phyloP scores from a whole-genome alignment of 2,797 vertebrate species.

The Rhyacichthys aspro region DNA sequence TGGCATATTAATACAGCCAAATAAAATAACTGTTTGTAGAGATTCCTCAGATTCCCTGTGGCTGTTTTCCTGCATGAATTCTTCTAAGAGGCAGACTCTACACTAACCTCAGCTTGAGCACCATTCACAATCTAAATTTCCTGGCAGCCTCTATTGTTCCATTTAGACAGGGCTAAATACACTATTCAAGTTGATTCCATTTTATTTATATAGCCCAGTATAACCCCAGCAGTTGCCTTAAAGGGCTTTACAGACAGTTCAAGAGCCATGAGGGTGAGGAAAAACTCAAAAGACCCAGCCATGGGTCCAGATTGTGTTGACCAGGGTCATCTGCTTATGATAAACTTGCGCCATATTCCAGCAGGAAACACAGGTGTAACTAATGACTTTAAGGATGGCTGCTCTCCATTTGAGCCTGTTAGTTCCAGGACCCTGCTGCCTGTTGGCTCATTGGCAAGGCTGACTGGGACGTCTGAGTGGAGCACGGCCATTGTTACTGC shows the following conservation, averaged over 20 bases:
- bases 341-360: constrained; percentile 2
- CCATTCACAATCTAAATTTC: constrained; percentile 31
- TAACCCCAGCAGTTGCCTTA: too few relatives aligned
- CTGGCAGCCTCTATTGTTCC: constrained; percentile 45
- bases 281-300: too few relatives aligned
- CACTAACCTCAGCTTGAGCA: constrained; percentile 40
- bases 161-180: constrained; percentile 39
- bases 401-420: constrained; percentile 16
- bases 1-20: too few relatives aligned
- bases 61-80: constrained; percentile 2
- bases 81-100: constrained; percentile 15
- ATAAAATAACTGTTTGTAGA: too few relatives aligned
- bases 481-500: constrained; percentile 11
- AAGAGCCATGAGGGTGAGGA: too few relatives aligned
- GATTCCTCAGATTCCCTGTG: constrained; percentile 16
- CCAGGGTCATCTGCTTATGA: too few relatives aligned
- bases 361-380: constrained; percentile 23
- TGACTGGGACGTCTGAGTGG: constrained; percentile 21
- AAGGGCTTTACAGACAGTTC: too few relatives aligned
- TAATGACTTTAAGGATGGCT: constrained; percentile 25
- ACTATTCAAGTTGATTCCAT: constrained; percentile 7
- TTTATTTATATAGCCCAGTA: too few relatives aligned
- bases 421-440: constrained; percentile 19
- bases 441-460: constrained; percentile 5
- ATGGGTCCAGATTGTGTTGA: too few relatives aligned